A percentile compares a stretch with the other conserved stretches of the same genome.
Conservation (phyloP, 2,797 vertebrate species). For the Parotocinclus haroldoi region DNA sequence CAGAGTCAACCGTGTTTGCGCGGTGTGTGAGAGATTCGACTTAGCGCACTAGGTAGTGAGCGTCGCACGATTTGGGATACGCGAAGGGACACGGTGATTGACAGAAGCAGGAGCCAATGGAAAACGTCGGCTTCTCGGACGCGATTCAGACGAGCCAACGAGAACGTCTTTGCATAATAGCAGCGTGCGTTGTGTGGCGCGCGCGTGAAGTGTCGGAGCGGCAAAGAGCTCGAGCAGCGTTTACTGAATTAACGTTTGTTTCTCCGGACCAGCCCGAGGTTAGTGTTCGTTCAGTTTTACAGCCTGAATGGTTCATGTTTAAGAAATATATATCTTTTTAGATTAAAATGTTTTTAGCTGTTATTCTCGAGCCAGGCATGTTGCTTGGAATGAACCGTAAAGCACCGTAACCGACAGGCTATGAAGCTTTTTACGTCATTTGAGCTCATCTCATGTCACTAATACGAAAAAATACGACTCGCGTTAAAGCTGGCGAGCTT, state of each 20-base stretch:
- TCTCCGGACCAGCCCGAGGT: neutral
- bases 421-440: no score
- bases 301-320: neutral
- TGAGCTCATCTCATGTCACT: no score
- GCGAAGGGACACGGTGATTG: neutral
- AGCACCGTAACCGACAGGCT: no score
- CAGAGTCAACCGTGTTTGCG: no score
- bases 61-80: neutral
- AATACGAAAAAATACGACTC: no score
- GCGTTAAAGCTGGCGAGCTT: no score
- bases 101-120: conserved; percentile 18
- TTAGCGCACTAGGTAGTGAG: neutral
- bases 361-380: no score
- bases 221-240: neutral
- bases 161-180: conserved; percentile 10
- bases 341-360: no score
- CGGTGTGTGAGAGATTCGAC: no score
- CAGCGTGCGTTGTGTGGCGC: conserved; percentile 37
- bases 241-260: neutral
- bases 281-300: neutral
- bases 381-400: no score
- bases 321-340: neutral
- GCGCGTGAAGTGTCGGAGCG: conserved; percentile 52
- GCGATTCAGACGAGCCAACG: conserved; percentile 37
- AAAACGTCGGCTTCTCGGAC: neutral